phyloP scores from a whole-genome alignment of 2,888 invertebrate genomes.

The Balanococcus diminutus region DNA sequence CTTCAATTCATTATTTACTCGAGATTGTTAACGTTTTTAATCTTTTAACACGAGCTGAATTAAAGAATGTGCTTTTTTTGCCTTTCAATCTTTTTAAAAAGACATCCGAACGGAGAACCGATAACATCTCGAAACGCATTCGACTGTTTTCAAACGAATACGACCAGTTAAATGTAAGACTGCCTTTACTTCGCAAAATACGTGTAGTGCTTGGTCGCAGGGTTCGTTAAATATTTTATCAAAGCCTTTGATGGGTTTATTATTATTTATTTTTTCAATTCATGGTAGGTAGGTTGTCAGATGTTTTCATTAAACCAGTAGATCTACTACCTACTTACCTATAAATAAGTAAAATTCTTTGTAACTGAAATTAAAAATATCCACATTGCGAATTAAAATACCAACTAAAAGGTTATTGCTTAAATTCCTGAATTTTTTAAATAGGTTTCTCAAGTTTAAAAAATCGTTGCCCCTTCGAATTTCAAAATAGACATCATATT shows the following conservation, averaged over 20 bases:
- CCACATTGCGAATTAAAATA: no score
- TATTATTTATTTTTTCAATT: neutral
- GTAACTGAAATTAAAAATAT: no score
- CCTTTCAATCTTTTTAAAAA: neutral
- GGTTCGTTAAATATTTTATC: conserved; percentile 25
- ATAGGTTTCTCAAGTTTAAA: no score
- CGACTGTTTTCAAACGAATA: conserved; percentile 19
- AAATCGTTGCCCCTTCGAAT: no score
- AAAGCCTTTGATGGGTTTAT: neutral
- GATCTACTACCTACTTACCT: no score
- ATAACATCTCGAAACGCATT: conserved; percentile 23
- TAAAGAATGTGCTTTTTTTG: conserved; percentile 28
- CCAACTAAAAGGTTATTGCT: no score
- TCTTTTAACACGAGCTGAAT: conserved; percentile 32
- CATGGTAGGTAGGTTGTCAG: neutral
- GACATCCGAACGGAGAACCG: neutral
- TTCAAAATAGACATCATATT: no score
- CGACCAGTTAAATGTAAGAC: neutral
- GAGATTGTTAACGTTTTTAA: conserved; percentile 31
- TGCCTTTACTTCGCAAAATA: neutral
- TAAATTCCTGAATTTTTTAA: no score
- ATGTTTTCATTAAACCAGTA: neutral
- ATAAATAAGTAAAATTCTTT: no score
- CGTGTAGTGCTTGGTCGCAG: neutral
- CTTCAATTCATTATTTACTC: conserved; percentile 23